Conservation (phyloP, 2,888 invertebrate genomes). For the Tiphia femorata region DNA sequence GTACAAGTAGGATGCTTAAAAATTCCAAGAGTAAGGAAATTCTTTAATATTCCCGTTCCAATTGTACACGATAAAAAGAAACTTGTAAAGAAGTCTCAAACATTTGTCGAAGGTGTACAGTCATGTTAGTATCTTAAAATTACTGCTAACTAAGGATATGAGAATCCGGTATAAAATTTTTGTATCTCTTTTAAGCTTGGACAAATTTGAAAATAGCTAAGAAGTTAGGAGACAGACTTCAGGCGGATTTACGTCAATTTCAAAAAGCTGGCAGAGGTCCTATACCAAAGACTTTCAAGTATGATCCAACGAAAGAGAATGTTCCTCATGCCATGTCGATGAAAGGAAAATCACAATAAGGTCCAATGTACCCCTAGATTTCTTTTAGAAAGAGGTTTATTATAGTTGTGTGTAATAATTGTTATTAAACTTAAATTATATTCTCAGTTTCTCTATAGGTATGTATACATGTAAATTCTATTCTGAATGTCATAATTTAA, state of each 20-base stretch:
- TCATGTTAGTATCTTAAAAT: conserved; percentile 28
- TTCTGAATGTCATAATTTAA: too few species aligned
- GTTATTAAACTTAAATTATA: too few species aligned
- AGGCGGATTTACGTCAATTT: conserved; percentile 84
- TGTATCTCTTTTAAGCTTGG: conserved; percentile 74
- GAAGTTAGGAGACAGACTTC: conserved; percentile 82
- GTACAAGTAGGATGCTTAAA: conserved; percentile 83
- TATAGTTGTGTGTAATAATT: too few species aligned
- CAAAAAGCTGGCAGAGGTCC: conserved; percentile 89
- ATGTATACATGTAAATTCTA: too few species aligned
- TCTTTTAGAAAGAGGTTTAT: too few species aligned
- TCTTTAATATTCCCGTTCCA: conserved; percentile 80
- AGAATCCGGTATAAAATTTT: too few species aligned
- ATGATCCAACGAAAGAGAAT: conserved; percentile 82
- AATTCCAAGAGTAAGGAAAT: conserved; percentile 80
- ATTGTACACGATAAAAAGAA: conserved; percentile 71
- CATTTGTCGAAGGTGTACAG: conserved; percentile 13
- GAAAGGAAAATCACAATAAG: too few species aligned
- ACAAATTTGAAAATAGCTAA: conserved; percentile 84
- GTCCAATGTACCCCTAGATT: too few species aligned
- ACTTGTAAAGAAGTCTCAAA: too few species aligned
- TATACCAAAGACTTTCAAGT: conserved; percentile 87
- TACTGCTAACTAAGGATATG: too few species aligned
- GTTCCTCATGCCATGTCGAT: too few species aligned
- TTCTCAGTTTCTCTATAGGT: too few species aligned